These are phyloP conservation scores for Brachypalpus laphriformis DNA, from an alignment of 2,888 invertebrate species.

Conservation along the genomic window DNA sequence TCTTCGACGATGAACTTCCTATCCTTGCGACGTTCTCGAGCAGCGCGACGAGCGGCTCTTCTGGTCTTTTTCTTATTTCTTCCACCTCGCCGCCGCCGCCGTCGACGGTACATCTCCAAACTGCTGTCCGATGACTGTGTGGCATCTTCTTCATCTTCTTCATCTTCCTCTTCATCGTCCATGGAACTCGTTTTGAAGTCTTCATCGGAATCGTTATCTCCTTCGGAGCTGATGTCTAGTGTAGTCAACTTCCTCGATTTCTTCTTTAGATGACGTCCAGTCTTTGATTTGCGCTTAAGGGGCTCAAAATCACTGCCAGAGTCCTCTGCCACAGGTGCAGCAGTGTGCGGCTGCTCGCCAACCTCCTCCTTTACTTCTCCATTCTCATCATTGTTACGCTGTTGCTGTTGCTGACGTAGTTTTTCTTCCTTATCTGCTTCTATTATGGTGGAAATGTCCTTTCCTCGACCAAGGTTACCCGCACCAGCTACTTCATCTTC, in stretches of 20 bases:
- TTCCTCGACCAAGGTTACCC: conserved; percentile 92
- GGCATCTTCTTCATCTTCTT: conserved; percentile 84
- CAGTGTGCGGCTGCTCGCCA: conserved; percentile 66
- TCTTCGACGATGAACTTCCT: conserved; percentile 84
- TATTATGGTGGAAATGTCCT: conserved; percentile 95
- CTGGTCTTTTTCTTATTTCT: conserved; percentile 83
- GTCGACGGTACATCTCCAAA: conserved; percentile 83
- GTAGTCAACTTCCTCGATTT: conserved; percentile 91
- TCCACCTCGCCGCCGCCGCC: conserved; percentile 83
- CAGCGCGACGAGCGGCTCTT: conserved; percentile 83
- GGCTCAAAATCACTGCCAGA: conserved; percentile 81
- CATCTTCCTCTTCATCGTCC: conserved; percentile 84
- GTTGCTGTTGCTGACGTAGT: conserved; percentile 76
- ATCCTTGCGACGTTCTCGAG: conserved; percentile 81
- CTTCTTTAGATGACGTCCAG: conserved; percentile 82
- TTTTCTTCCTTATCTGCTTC: conserved; percentile 90
- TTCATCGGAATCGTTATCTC: conserved; percentile 92
- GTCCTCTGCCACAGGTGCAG: conserved; percentile 72
- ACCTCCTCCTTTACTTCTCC: conserved; percentile 77
- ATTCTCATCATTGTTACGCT: conserved; percentile 77
- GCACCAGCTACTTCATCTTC: conserved; percentile 90
- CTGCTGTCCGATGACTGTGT: conserved; percentile 84
- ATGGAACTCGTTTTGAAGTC: conserved; percentile 92
- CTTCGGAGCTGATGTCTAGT: conserved; percentile 90
- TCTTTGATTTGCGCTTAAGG: conserved; percentile 77